phyloP scores from a whole-genome alignment of 2,113 vertebrate species.

The Panthera leo region DNA sequence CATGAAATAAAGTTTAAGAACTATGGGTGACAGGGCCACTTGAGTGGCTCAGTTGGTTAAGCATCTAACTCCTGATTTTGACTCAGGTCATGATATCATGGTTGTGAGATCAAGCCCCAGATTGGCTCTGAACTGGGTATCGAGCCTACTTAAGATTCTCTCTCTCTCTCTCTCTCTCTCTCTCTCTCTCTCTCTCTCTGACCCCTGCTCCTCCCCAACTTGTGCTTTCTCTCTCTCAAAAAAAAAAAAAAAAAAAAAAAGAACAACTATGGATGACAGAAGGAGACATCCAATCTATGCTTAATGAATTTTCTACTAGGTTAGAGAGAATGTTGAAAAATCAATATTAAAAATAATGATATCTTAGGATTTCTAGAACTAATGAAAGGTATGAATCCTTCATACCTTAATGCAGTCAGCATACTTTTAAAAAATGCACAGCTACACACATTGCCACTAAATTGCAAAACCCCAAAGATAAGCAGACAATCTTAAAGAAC shows the following conservation, averaged over 20 bases:
- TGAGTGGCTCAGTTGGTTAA: no score
- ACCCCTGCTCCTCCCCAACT: no score
- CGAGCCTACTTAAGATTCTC: no score
- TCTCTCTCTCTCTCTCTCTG: no score
- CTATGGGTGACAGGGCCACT: background rate
- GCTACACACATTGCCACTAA: background rate
- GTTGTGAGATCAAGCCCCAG: no score
- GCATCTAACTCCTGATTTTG: no score
- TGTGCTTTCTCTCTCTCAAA: no score
- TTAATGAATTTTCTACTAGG: background rate
- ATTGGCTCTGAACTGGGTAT: no score
- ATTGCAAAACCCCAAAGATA: background rate
- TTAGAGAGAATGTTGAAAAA: background rate
- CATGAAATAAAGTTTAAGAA: background rate
- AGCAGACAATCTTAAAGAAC: background rate
- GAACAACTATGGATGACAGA: background rate
- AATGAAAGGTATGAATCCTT: background rate
- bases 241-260: no score
- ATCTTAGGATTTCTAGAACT: background rate
- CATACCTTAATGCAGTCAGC: background rate
- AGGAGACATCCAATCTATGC: background rate
- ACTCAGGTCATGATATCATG: no score
- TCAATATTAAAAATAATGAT: slow-evolving; percentile 22
- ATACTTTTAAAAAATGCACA: background rate
- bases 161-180: no score